Percentiles rank a stretch among this genome's conserved stretches.
Evolutionary conservation across 1,140 invertebrate species (phyloP).

Genomic region (Caenorhabditis briggsae): DNA sequence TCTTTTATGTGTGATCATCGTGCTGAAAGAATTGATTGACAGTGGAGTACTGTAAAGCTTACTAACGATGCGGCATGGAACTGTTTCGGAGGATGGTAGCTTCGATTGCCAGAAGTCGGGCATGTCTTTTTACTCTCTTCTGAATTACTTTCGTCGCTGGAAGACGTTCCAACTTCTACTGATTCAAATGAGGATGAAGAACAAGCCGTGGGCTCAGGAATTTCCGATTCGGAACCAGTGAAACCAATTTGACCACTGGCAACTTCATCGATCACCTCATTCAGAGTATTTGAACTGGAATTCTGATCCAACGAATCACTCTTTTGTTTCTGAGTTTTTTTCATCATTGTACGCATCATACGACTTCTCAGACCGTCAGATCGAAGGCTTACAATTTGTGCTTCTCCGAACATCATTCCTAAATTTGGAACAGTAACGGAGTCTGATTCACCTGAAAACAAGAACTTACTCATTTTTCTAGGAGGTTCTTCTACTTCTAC

Average conservation of each 20-base stretch:
- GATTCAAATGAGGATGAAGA: neutral
- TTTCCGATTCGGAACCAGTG: too few relatives aligned
- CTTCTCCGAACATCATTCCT: constrained; percentile 30
- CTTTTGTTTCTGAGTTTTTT: neutral
- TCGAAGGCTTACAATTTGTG: neutral
- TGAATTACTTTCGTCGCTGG: too few relatives aligned
- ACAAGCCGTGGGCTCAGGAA: neutral
- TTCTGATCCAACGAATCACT: neutral
- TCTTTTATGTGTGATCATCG: constrained; percentile 2
- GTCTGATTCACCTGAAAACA: too few relatives aligned
- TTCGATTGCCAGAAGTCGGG: neutral
- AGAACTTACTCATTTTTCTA: constrained; percentile 30
- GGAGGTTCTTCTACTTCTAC: constrained; percentile 19
- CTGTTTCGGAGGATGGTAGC: neutral
- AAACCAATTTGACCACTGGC: neutral
- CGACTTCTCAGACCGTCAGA: constrained; percentile 40
- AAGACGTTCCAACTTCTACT: neutral
- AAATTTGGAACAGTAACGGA: neutral
- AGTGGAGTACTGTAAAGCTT: neutral
- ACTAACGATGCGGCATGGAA: constrained; percentile 19
- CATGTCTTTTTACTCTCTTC: neutral
- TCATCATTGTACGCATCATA: neutral
- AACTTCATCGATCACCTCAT: neutral
- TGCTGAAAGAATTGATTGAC: neutral
- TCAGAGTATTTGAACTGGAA: neutral